Base-by-base conservation (phyloP, 1,140 invertebrate species). In the Antheraea pernyi region DNA sequence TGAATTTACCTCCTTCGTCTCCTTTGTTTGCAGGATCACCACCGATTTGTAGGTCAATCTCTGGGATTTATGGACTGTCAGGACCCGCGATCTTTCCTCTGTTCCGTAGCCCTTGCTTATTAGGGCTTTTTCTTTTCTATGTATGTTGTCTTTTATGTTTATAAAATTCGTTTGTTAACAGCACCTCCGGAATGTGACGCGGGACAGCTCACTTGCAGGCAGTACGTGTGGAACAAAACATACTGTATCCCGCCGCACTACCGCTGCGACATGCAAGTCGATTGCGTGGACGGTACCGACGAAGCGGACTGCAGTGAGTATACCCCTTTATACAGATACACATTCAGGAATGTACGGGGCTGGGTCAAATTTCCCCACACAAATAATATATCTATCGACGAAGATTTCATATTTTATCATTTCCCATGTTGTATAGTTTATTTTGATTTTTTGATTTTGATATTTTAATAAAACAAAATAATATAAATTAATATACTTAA, bases 251-350 rank as follows among this genome's bases (percentile, higher is more conserved):
- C 97, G 58, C 95, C 95, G 65, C 96, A 98, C 91, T 95, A 97
- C 91, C 94, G 96, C 82, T 99, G 98, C 92, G 98, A 99, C 93
- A 97, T 97, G 94, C 96, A 96, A 59, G 96, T 97, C 0, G 98
- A 99, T 93, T 99, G 98, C 91, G 95, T 97, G 53, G 98, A 99
- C 86, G 98, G 97, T 68, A 97, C 97, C 11, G 98, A 99, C 88
- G 97, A 99, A 93, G 95, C 96, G 18, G 96, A 97, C 85, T 99
- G 98, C 93, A 96, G 98, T 99, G 93, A 98, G 97, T 97, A 90
- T 59, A 61, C 48, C 42, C n/a, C 64, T 65, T 18, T 67, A 59
- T 16, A 19, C 59, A 42, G 65, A 48, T 30, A 37, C 8, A 4
- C 5, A 16, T 53, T 53, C 16, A 53, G 16, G 11, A 53, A 53